Evolutionary conservation across 2,113 vertebrate genomes (phyloP), one percentile per base, ranked within the genome.

Genomic region (Microcebus murinus): DNA sequence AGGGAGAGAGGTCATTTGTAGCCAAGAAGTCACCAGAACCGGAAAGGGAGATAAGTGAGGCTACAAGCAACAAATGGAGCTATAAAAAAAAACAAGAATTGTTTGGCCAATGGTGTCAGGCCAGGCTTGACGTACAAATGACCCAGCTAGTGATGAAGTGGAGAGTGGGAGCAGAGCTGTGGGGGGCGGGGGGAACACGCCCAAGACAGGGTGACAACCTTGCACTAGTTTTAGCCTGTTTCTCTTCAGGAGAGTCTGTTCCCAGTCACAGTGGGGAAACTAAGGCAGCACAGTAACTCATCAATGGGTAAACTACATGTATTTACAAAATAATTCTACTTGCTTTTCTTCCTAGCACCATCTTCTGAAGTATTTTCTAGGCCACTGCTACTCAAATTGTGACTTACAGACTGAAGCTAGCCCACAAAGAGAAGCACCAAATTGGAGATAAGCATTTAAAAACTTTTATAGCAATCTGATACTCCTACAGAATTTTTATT

Each of bases 311-410:
- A 73, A 87, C 2, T 31, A 50, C 34, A 6, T 55, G 8, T 67
- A 59, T 18, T 89, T 84, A 81, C 21, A 27, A 79, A 82, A 74
- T 12, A 48, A 73, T 14, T 57, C 23, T 50, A 68, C 13, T 27
- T 61, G 48, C 77, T 89, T 94, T 82, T 77, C 61, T 94, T 71
- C 52, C 71, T 29, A 83, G 48, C 8, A 52, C 74, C 42, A 25
- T 23, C 86, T 96, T 71, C 74, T 90, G 7, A 77, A 59, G 10
- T 48, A 21, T 61, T 87, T 59, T 71, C 76, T 50, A 96, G 77
- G 55, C 39, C 73, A 89, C 39, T 61, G 57, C 67, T 67, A 73
- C 29, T 76, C 20, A 21, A 80, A 83, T 11, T 57, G 20, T n/a
- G 45, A 31, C 23, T 73, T 8, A 13, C 20, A 74, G 74, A 48